Evolutionary conservation across 2,888 invertebrate species (phyloP), one percentile per base, ranked within the genome.

Genomic region (Anaspis maculata): DNA sequence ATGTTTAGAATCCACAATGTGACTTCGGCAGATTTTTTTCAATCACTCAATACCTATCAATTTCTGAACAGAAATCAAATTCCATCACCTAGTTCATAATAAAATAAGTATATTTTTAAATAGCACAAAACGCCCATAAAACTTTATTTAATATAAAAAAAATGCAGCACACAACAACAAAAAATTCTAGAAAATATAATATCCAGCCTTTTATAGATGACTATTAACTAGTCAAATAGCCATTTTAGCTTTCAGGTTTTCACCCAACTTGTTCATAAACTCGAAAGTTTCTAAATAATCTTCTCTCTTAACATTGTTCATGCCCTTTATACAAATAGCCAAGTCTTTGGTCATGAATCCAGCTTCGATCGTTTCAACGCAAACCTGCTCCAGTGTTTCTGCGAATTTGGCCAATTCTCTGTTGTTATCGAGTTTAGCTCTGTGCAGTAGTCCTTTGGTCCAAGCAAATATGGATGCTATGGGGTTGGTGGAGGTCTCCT

Each of bases 401-500:
- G 91, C 84, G 61, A 96, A 98, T 36, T 74, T 71, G 45, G 74
- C 72, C 27, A 96, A 72, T 28, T 71, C 71, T 4, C 66, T 57
- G 59, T 98, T 98, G 49, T 80, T 72, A 60, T 98, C 97, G 42
- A 98, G 71, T 58, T 92, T 89, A 36, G 96, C 97, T 37, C 97
- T 80, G 61, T 98, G 97, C 30, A 87, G 67, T 15, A 56, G 72
- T 27, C 96, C 98, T 51, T 83, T 77, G 0, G 94, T 91, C 98
- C 98, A 98, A 2, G 98, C 98, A 67, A 95, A 98, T 57, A 98
- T 97, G 1, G 96, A 97, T 13, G 97, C 97, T 57, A 98, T 96
- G 0, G 97, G 92, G 67, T 98, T 98, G 29, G 97, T 98, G 15
- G 96, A 96, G 0, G 98, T 98, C 69, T 96, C 96, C 64, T 95